phyloP scores from a whole-genome alignment of 1,140 invertebrate species.

The Ceratosolen fusciceps region DNA sequence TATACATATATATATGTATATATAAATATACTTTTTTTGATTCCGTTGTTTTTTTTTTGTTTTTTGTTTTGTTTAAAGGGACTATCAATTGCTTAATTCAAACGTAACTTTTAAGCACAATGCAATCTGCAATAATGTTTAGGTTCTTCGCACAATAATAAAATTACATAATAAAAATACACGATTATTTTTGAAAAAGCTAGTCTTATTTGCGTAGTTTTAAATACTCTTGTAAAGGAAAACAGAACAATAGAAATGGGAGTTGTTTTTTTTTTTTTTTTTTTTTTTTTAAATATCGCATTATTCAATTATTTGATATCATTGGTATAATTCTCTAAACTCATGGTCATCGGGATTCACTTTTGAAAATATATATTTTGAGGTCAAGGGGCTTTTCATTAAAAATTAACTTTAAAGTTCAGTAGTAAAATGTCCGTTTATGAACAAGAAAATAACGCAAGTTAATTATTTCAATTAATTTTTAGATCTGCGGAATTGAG shows the following conservation, averaged over 20 bases:
- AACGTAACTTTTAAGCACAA: background rate
- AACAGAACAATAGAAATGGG: too few relatives aligned
- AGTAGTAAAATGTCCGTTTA: too few relatives aligned
- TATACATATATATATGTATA: too few relatives aligned
- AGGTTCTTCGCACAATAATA: background rate
- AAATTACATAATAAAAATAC: background rate
- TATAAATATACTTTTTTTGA: too few relatives aligned
- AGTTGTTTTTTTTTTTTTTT: too few relatives aligned
- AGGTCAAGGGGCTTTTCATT: background rate
- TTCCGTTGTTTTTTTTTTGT: too few relatives aligned
- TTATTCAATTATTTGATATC: background rate
- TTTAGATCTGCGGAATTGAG: too few relatives aligned
- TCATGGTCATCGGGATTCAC: background rate
- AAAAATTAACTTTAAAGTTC: background rate
- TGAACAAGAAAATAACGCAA: too few relatives aligned
- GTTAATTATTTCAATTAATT: too few relatives aligned
- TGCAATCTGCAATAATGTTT: background rate
- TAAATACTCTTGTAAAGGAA: background rate
- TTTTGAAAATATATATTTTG: background rate
- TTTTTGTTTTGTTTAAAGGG: background rate
- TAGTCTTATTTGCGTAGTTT: background rate
- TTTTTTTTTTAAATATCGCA: background rate
- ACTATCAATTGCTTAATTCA: constrained; percentile 1
- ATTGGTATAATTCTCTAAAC: background rate
- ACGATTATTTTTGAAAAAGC: background rate